phyloP scores from a whole-genome alignment of 1,140 invertebrate genomes.

The Lysiphlebus fabarum region DNA sequence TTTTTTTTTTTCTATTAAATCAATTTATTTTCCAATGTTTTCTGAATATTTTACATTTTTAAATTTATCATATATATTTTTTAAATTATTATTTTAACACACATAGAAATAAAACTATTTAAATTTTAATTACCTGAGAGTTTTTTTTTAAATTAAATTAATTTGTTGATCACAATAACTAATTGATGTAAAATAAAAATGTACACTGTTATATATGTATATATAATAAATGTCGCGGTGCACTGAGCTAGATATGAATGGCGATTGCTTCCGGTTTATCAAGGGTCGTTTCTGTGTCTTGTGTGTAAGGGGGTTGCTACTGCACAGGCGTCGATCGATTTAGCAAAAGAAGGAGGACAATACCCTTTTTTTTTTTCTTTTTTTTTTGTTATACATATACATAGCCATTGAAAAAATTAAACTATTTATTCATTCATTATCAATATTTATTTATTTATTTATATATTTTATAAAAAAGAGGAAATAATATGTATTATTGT shows the following conservation, averaged over 20 bases:
- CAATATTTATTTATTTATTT: constrained; percentile 15
- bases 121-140: no score
- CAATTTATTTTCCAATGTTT: no score
- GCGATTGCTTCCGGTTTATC: constrained; percentile 34
- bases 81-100: no score
- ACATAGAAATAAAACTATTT: no score
- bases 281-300: constrained; percentile 23
- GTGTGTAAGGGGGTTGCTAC: constrained; percentile 23
- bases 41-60: no score
- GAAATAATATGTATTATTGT: background rate
- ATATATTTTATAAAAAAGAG: constrained; percentile 18
- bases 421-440: background rate
- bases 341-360: constrained; percentile 26
- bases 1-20: no score
- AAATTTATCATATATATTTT: no score
- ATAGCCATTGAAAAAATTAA: background rate
- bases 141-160: no score
- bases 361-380: constrained; percentile 12
- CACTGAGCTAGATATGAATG: constrained; percentile 25
- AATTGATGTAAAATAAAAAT: no score
- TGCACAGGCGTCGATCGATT: constrained; percentile 48
- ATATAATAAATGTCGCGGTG: constrained; percentile 5
- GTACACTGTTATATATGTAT: no score
- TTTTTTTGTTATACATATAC: constrained; percentile 5
- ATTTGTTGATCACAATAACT: no score